These are phyloP conservation scores for Drosophila subquinaria DNA, from an alignment of 2,888 invertebrate genomes.

Conservation along the genomic window DNA sequence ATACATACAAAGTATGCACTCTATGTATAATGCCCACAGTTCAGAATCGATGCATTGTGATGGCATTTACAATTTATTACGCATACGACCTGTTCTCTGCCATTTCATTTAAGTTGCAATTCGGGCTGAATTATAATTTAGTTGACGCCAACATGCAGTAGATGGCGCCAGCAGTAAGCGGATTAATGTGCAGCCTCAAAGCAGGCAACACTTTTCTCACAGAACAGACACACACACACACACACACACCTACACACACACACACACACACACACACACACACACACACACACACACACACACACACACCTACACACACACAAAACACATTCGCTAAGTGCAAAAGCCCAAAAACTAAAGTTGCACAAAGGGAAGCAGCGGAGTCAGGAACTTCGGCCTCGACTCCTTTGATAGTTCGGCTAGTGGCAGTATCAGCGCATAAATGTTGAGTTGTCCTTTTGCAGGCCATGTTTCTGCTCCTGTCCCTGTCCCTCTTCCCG, in stretches of 20 bases:
- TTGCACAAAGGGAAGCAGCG: slow-evolving; percentile 39
- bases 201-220: slow-evolving; percentile 37
- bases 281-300: not conserved
- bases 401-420: not conserved
- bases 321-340: slow-evolving; percentile 4
- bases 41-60: slow-evolving; percentile 38
- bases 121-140: slow-evolving; percentile 33
- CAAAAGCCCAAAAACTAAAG: slow-evolving; percentile 35
- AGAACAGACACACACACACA: not conserved
- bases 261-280: not conserved
- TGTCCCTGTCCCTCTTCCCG: not conserved
- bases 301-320: not conserved
- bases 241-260: not conserved
- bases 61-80: slow-evolving; percentile 53
- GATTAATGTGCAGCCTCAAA: slow-evolving; percentile 45
- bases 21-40: slow-evolving; percentile 30
- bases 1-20: not conserved
- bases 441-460: slow-evolving; percentile 65
- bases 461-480: slow-evolving; percentile 8
- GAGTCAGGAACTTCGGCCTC: slow-evolving; percentile 34
- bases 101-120: slow-evolving; percentile 39
- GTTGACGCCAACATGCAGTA: slow-evolving; percentile 31
- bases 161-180: slow-evolving; percentile 48
- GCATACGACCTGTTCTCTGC: slow-evolving; percentile 42
- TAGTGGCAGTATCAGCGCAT: slow-evolving; percentile 44